Evolutionary conservation across 30 jellyfish, hydroid and myxozoan genomes (phyloP).

Genomic region (Aurelia sp.): DNA sequence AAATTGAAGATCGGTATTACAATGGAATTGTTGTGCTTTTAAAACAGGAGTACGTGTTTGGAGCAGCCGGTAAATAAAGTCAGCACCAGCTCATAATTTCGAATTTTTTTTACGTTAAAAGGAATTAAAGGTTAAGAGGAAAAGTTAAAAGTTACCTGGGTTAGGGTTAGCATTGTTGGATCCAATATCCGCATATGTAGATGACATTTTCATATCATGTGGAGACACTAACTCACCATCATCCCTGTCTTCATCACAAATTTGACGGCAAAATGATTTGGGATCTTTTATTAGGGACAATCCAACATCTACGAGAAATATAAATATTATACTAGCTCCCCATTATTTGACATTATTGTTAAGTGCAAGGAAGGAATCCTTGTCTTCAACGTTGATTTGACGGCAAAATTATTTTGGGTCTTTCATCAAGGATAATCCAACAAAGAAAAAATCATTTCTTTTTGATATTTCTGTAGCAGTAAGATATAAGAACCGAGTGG

Average conservation of each 20-base stretch:
- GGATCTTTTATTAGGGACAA: conserved; percentile 67
- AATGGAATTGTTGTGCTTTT: too few species aligned
- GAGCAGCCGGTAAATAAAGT: too few species aligned
- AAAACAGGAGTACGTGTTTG: too few species aligned
- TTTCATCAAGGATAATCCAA: conserved; percentile 63
- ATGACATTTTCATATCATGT: conserved; percentile 13
- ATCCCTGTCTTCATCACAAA: conserved; percentile 19
- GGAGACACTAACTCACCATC: neutral
- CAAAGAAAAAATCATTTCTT: neutral
- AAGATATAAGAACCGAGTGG: too few species aligned
- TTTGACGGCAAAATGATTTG: conserved; percentile 58
- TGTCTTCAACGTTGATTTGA: conserved; percentile 24
- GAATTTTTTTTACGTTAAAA: too few species aligned
- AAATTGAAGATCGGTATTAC: too few species aligned
- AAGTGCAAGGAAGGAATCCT: too few species aligned
- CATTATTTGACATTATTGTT: too few species aligned
- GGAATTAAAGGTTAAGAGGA: too few species aligned
- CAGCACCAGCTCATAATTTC: too few species aligned
- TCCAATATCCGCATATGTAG: conserved; percentile 73
- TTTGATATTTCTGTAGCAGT: too few species aligned
- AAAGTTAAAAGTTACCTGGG: conserved; percentile 45
- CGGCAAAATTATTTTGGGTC: conserved; percentile 60
- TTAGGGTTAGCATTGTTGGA: conserved; percentile 59
- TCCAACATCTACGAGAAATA: conserved; percentile 56
- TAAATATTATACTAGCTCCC: neutral